Conservation (phyloP, 2,888 invertebrate genomes). For the Drosophila maculinotata region DNA sequence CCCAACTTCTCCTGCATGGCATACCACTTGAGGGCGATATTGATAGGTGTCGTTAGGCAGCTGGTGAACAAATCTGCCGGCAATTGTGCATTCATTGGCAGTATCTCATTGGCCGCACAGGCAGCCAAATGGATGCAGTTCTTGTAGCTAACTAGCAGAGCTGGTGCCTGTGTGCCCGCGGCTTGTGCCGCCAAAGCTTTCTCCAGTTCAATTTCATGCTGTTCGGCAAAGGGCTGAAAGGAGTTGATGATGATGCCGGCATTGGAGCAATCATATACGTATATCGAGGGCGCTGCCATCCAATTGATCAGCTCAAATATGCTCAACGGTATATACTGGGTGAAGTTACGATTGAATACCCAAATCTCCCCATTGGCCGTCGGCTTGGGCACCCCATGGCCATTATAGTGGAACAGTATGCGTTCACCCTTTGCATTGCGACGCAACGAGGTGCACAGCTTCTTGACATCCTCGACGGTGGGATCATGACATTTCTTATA, state of each 20-base stretch:
- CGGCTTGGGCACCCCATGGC: conserved; percentile 99
- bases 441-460: conserved; percentile 96
- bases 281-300: conserved; percentile 99
- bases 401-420: conserved; percentile 99
- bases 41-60: conserved; percentile 99
- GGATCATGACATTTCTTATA: conserved; percentile 99
- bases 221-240: conserved; percentile 94
- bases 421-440: conserved; percentile 99
- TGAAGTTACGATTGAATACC: conserved; percentile 99
- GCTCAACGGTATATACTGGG: conserved; percentile 99
- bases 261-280: conserved; percentile 99
- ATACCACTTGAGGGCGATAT: conserved; percentile 97
- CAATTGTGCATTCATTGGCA: conserved; percentile 98
- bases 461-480: conserved; percentile 98
- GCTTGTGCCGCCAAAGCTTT: conserved; percentile 69
- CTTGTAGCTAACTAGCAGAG: conserved; percentile 87
- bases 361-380: conserved; percentile 99
- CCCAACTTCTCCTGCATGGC: conserved; percentile 92
- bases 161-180: conserved; percentile 17
- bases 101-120: conserved; percentile 95
- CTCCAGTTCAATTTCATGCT: conserved; percentile 94
- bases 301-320: conserved; percentile 99
- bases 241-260: conserved; percentile 98
- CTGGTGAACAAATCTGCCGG: conserved; percentile 99
- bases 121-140: conserved; percentile 99